Evolutionary conservation across 1,140 invertebrate species (phyloP).

Genomic region (Belonocnema kinseyi): DNA sequence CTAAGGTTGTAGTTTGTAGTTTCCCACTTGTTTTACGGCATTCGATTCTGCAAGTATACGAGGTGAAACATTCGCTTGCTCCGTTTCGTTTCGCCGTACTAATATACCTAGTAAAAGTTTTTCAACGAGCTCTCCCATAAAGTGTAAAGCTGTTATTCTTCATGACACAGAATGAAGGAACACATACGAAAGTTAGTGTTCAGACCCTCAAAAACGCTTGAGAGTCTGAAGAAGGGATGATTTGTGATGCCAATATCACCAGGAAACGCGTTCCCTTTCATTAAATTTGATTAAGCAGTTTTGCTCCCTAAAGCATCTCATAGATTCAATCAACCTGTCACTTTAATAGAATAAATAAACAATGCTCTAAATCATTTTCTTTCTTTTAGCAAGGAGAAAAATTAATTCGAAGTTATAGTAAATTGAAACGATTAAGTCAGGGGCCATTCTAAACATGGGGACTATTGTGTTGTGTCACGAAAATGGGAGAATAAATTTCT

Average conservation of each 20-base stretch:
- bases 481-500: no score
- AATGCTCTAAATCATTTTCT: no score
- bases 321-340: no score
- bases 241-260: background rate
- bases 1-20: conserved; percentile 18
- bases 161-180: conserved; percentile 9
- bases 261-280: background rate
- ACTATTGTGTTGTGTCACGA: no score
- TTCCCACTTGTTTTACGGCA: conserved; percentile 29
- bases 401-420: no score
- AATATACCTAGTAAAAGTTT: conserved; percentile 30
- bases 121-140: conserved; percentile 11
- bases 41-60: conserved; percentile 24
- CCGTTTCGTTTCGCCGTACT: conserved; percentile 23
- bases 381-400: no score
- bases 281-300: background rate
- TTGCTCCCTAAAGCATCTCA: background rate
- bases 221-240: conserved; percentile 2
- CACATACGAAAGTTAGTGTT: conserved; percentile 23
- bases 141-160: conserved; percentile 25
- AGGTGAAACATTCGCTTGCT: conserved; percentile 28
- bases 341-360: no score
- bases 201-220: background rate
- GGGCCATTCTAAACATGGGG: no score
- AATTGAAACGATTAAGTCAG: no score